These are phyloP conservation scores for Phenganax stokvisi DNA, from an alignment of 92 coral and sea anemone genomes.

Conservation along the genomic window DNA sequence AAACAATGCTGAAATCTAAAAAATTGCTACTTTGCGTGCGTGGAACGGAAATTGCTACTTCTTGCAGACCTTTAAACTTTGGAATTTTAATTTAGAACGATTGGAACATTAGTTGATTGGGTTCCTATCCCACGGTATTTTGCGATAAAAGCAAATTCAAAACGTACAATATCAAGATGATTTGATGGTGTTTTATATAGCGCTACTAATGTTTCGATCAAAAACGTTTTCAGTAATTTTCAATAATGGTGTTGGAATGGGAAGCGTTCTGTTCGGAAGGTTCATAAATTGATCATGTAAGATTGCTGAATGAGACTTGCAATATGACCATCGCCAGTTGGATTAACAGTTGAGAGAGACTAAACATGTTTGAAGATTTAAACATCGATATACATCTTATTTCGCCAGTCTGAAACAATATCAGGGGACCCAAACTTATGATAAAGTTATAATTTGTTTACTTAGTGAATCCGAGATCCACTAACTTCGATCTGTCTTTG, in stretches of 20 bases:
- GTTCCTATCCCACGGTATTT: background rate
- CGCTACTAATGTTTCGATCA: background rate
- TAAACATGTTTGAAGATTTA: background rate
- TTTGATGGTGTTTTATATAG: background rate
- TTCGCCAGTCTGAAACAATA: no score
- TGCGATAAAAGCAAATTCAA: background rate
- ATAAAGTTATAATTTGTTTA: no score
- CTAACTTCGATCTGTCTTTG: no score
- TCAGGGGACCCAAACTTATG: no score
- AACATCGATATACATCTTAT: background rate
- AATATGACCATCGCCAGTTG: no score
- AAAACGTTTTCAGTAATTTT: background rate
- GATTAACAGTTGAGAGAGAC: background rate
- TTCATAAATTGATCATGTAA: no score
- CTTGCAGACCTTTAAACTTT: background rate
- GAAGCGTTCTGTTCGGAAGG: no score
- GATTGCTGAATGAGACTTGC: no score
- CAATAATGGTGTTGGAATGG: background rate
- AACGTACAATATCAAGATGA: background rate
- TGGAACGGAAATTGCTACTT: constrained; percentile 20
- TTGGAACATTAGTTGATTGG: background rate
- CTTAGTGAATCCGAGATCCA: no score
- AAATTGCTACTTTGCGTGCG: background rate
- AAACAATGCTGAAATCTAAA: background rate
- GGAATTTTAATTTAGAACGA: background rate